Conservation (phyloP, 2,888 invertebrate species). For the Cartodere bifasciata region DNA sequence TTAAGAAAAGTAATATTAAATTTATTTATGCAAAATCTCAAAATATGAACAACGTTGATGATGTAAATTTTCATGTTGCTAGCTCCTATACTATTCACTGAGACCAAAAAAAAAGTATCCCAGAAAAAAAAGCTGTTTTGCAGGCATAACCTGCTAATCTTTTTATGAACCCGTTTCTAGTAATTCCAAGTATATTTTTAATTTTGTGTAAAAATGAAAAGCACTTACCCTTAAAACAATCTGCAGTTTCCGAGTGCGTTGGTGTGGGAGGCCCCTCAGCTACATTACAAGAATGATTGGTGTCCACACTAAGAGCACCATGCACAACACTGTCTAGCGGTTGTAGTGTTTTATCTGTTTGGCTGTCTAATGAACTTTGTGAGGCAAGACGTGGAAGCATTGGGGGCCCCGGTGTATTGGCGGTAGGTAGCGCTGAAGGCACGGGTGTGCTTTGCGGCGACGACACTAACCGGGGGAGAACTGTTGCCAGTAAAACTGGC, state of each 20-base stretch:
- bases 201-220: too few relatives aligned
- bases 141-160: constrained; percentile 1
- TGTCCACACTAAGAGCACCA: constrained; percentile 41
- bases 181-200: too few relatives aligned
- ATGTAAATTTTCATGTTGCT: too few relatives aligned
- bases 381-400: constrained; percentile 39
- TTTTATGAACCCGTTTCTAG: too few relatives aligned
- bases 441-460: constrained; percentile 34
- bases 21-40: too few relatives aligned
- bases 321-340: constrained; percentile 22
- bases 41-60: too few relatives aligned
- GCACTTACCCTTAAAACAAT: constrained; percentile 53
- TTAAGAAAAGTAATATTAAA: too few relatives aligned
- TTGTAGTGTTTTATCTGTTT: constrained; percentile 24
- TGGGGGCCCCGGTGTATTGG: constrained; percentile 30
- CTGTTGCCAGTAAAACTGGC: constrained; percentile 53
- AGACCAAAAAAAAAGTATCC: neutral
- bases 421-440: constrained; percentile 24
- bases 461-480: constrained; percentile 50
- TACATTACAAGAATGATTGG: constrained; percentile 29
- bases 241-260: constrained; percentile 62
- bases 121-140: neutral
- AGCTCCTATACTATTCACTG: too few relatives aligned
- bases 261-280: constrained; percentile 61
- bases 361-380: constrained; percentile 30